Percentiles rank a stretch among this genome's conserved stretches.
Evolutionary conservation across 2,888 invertebrate species (phyloP).

Genomic region (Smittia sp.): DNA sequence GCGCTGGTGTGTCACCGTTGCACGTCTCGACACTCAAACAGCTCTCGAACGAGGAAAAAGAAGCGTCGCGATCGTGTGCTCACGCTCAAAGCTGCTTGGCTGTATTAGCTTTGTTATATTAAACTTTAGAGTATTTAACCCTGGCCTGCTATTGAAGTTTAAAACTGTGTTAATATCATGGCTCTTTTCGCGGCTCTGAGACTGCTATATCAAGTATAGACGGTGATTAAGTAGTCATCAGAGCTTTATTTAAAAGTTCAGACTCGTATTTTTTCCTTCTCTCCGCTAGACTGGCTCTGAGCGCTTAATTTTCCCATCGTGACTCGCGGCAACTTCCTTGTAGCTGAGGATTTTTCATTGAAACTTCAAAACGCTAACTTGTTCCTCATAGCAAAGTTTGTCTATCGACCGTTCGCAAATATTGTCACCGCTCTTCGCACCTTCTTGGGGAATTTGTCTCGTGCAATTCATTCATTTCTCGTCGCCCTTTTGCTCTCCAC

Average conservation of each 20-base stretch:
- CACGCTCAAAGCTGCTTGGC: background rate
- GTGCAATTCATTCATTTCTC: background rate
- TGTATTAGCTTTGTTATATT: slow-evolving; percentile 35
- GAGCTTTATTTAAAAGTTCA: slow-evolving; percentile 33
- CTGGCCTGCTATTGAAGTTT: slow-evolving; percentile 42
- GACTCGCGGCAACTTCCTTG: slow-evolving; percentile 30
- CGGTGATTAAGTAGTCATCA: slow-evolving; percentile 19
- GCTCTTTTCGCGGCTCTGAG: slow-evolving; percentile 37
- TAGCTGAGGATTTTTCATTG: slow-evolving; percentile 23
- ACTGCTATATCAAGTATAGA: slow-evolving; percentile 25
- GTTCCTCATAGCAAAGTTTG: background rate
- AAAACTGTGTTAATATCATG: slow-evolving; percentile 42
- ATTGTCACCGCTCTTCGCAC: no score
- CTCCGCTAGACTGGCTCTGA: slow-evolving; percentile 21
- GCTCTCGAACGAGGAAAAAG: background rate
- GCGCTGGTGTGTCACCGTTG: background rate
- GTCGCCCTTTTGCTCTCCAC: background rate
- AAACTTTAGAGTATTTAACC: slow-evolving; percentile 28
- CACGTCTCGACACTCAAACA: background rate
- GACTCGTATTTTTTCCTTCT: slow-evolving; percentile 15
- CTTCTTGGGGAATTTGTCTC: no score
- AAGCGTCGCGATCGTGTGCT: background rate
- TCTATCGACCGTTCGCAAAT: background rate
- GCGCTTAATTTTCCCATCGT: background rate
- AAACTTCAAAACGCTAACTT: background rate